Evolutionary conservation across 2,888 invertebrate genomes (phyloP), one percentile per base, ranked within the genome.

Genomic region (Cephus nigrinus): DNA sequence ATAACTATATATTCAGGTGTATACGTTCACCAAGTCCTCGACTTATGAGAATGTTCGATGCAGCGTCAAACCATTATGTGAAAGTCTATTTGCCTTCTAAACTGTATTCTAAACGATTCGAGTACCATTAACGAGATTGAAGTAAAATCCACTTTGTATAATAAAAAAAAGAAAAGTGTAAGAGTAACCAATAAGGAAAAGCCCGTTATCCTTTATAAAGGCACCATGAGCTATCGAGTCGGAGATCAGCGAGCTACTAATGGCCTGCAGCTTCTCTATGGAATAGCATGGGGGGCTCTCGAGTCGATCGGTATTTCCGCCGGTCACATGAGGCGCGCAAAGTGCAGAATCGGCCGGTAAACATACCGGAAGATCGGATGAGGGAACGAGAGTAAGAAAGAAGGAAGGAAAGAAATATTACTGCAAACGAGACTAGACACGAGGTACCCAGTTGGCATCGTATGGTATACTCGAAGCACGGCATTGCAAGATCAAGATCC

Each of bases 401-500:
- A 15, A 31, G 5, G 9, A 71, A 33, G 30, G 23, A 71, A 15
- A 71, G 3, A 33, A 32, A 32, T 33, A 71, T 32, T 31, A 71
- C 31, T 31, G 71, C 71, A 71, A 31, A 71, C 33, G 71, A 71
- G 35, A 12, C 74, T 74, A 78, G 77, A 79, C 75, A 75, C 77
- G 77, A 78, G 75, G 40, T 75, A 74, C 74, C 73, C 71, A 68
- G 75, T 77, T 73, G 74, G 74, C 73, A 74, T 72, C 71, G 75
- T 68, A 75, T 75, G 79, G 76, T 75, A 69, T 68, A 34, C 30
- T 75, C 69, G 77, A 79, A 68, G 75, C 79, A 73, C 78, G 68
- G 72, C 32, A 76, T 77, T 77, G 77, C 79, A 80, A 81, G 83
- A 83, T 83, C 84, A 79, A 86, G 86, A 85, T 85, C 84, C 82